Evolutionary conservation across 1,140 invertebrate genomes (phyloP).

Genomic region (Xylocopa sonorina): DNA sequence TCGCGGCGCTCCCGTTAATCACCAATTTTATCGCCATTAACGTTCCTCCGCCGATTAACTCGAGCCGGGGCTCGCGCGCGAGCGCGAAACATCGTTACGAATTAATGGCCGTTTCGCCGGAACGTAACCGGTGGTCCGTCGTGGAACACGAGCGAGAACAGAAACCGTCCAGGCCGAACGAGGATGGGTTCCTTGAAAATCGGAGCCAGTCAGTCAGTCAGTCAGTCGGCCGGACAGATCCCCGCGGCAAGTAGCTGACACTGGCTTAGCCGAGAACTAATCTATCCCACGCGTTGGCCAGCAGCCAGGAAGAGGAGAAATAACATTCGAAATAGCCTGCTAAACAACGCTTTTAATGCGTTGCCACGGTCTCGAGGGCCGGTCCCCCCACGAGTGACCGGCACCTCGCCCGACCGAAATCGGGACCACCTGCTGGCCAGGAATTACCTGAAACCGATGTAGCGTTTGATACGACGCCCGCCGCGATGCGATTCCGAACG

Average conservation of each 20-base stretch:
- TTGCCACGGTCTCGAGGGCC: slow-evolving; percentile 22
- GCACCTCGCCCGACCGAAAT: slow-evolving; percentile 32
- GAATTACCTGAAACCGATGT: slow-evolving; percentile 50
- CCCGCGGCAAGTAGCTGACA: slow-evolving; percentile 72
- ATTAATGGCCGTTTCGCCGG: slow-evolving; percentile 38
- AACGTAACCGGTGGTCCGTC: slow-evolving; percentile 35
- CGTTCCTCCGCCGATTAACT: slow-evolving; percentile 43
- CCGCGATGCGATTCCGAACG: slow-evolving; percentile 15
- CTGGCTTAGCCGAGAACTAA: slow-evolving; percentile 69
- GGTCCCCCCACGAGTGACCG: slow-evolving; percentile 6
- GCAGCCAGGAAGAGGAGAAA: slow-evolving; percentile 58
- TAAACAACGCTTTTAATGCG: slow-evolving; percentile 68
- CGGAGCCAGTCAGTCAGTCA: slow-evolving; percentile 17
- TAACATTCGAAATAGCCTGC: slow-evolving; percentile 71
- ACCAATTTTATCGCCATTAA: slow-evolving; percentile 52
- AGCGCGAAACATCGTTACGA: slow-evolving; percentile 34
- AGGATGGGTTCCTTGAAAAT: slow-evolving; percentile 8
- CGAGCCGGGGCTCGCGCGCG: slow-evolving; percentile 13
- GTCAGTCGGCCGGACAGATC: slow-evolving; percentile 48
- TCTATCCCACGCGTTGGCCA: slow-evolving; percentile 71
- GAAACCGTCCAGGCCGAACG: no score
- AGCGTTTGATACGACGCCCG: slow-evolving; percentile 18
- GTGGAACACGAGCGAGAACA: background rate
- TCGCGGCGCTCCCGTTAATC: slow-evolving; percentile 42
- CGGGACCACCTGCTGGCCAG: slow-evolving; percentile 58